Percentiles rank a stretch among this genome's conserved stretches.
Evolutionary conservation across 2,113 vertebrate species (phyloP).

Genomic region (Labeo rohita): DNA sequence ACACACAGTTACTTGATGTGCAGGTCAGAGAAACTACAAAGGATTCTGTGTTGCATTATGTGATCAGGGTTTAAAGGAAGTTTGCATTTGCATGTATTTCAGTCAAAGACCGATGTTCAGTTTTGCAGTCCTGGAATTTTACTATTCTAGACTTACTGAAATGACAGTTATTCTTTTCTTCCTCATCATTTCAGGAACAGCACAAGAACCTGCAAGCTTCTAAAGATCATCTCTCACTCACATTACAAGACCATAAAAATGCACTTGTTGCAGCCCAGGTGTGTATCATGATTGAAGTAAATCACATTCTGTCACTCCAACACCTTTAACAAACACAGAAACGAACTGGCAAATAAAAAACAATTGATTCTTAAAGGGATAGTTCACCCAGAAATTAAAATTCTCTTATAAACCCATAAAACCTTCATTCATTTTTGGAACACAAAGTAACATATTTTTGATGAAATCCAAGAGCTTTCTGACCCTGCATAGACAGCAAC

Average conservation of each 20-base stretch:
- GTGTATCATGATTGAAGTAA: not conserved
- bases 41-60: constrained; percentile 16
- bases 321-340: not conserved
- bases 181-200: constrained; percentile 65
- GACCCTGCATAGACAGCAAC: too few species aligned
- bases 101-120: not conserved
- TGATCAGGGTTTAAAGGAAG: not conserved
- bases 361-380: not conserved
- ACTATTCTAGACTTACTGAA: not conserved
- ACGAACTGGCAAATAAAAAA: not conserved
- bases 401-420: too few species aligned
- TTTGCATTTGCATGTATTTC: not conserved
- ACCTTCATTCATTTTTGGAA: too few species aligned
- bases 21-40: constrained; percentile 77
- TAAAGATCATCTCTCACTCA: constrained; percentile 89
- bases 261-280: constrained; percentile 92
- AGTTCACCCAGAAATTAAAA: too few species aligned
- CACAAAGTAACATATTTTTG: too few species aligned
- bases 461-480: too few species aligned
- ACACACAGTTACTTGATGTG: constrained; percentile 88
- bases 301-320: constrained; percentile 2
- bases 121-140: not conserved
- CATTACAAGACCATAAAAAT: constrained; percentile 95
- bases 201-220: constrained; percentile 89
- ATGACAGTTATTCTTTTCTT: not conserved